Evolutionary conservation across 1,140 invertebrate species (phyloP), one percentile per base, ranked within the genome.

Genomic region (Drosophila hydei): DNA sequence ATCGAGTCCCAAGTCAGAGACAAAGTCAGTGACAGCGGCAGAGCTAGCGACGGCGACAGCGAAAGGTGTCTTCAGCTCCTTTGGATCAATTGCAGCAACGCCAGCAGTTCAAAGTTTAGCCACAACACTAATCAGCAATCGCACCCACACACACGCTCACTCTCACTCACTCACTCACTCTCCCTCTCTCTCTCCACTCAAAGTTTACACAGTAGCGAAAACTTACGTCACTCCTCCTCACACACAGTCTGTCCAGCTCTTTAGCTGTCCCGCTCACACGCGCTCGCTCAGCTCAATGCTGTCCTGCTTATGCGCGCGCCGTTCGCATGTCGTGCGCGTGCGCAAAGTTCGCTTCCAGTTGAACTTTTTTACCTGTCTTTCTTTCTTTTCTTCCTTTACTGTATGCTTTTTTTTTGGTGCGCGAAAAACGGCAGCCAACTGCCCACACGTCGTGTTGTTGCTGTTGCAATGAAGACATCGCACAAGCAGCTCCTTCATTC

Each of bases 401-500:
- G 27, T 11, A 36, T 48, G 45, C 50, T 33, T 23, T 61, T 42
- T 50, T 56, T 65, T 83, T n/a, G 62, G 59, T 67, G 61, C 80
- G 77, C 77, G 77, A 87, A 80, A 80, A 85, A 87, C 81, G 59
- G 80, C 80, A 85, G 80, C 77, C 81, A 74, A 87, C 80, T 85
- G 80, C 80, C 80, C 81, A 85, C 77, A 85, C 77, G 72, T 79
- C 54, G 43, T 48, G 52, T 9, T 58, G 21, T 12, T 52, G 51
- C 43, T 58, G 42, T 38, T 62, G 36, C 69, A 56, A 73, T 68
- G 52, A 65, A 72, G 70, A 72, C 70, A 72, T 72, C 70, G 70
- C 30, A 19, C 30, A 36, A 30, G 63, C 55, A 30, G 63, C 55
- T 60, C 55, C 63, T 72, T 61, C 70, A 72, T 72, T 72, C 70